Base-by-base conservation (phyloP, 2,888 invertebrate species). In the Osmoderma eremita region DNA sequence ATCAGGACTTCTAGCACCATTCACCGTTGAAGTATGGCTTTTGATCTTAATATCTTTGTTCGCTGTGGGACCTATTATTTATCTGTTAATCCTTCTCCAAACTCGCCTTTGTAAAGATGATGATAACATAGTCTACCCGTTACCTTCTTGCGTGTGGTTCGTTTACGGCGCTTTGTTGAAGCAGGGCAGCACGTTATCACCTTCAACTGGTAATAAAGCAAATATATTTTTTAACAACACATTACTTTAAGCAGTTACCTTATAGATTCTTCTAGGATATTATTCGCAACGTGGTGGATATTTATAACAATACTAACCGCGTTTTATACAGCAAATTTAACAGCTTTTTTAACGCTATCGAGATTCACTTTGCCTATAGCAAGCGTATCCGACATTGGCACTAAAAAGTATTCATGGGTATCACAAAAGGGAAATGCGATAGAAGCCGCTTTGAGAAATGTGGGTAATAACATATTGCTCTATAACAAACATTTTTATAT, bases 211-310 rank as follows among this genome's bases (percentile, higher is more conserved):
- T 94, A 80, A 24, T 30, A 30, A 42, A 42, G 42, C 30, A 8
- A 30, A 30, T 30, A 3, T 2, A 30, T 8, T 30, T 30, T 30
- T 10, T 30, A 30, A 1, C 1, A 30, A 30, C 10, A 3, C 30
- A 10, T 30, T 30, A 30, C n/a, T 30, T 30, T 30, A 30, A 30
- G 30, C 3, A 30, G 30, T 30, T 10, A 2, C 12, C 36, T 66
- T 86, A 10, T 79, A 94, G 95, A 94, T 81, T 91, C 94, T 17
- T 91, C 93, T 0, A 86, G 95, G 61, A 84, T 95, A 39, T 84
- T 94, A 6, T 94, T 95, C 80, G 93, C 94, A 8, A 93, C 93
- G 0, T 95, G 95, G 95, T 95, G 95, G 95, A 87, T 95, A 69
- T 95, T 94, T 79, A 93, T 94, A 73, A 92, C 93, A 39, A 88